These are phyloP conservation scores for Euclidia mi DNA, from an alignment of 2,888 invertebrate genomes.

Conservation along the genomic window DNA sequence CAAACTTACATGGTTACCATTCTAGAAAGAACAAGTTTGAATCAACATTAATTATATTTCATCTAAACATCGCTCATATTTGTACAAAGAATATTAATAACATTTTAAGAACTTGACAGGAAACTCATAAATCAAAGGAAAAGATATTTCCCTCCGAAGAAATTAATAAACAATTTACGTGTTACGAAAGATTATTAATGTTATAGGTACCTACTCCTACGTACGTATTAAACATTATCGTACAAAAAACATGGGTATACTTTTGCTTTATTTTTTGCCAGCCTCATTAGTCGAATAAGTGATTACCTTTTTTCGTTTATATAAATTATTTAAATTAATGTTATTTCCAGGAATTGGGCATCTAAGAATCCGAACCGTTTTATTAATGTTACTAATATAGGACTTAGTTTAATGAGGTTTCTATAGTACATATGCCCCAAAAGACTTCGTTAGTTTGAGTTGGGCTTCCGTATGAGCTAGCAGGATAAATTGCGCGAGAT, in stretches of 20 bases:
- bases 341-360: slow-evolving; percentile 20
- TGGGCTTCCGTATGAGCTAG: slow-evolving; percentile 14
- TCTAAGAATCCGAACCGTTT: slow-evolving; percentile 9
- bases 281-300: slow-evolving; percentile 27
- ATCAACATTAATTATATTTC: no score
- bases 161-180: slow-evolving; percentile 3
- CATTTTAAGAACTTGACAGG: background rate
- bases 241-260: slow-evolving; percentile 1
- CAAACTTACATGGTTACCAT: no score
- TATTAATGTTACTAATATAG: slow-evolving; percentile 13
- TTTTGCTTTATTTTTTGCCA: slow-evolving; percentile 2
- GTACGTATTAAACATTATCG: background rate
- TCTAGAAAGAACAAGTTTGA: no score
- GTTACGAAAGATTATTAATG: background rate
- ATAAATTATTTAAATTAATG: slow-evolving; percentile 23
- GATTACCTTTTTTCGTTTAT: slow-evolving; percentile 28
- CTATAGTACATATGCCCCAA: background rate
- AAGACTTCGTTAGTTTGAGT: slow-evolving; percentile 6
- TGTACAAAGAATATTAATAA: background rate
- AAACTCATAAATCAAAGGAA: slow-evolving; percentile 8
- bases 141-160: no score
- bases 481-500: slow-evolving; percentile 36
- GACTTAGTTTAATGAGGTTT: slow-evolving; percentile 3
- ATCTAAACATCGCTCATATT: no score
- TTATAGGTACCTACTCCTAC: background rate